A percentile compares a stretch with the other conserved stretches of the same genome.
Evolutionary conservation across 2,113 vertebrate species (phyloP).

Genomic region (Hippocampus zosterae): DNA sequence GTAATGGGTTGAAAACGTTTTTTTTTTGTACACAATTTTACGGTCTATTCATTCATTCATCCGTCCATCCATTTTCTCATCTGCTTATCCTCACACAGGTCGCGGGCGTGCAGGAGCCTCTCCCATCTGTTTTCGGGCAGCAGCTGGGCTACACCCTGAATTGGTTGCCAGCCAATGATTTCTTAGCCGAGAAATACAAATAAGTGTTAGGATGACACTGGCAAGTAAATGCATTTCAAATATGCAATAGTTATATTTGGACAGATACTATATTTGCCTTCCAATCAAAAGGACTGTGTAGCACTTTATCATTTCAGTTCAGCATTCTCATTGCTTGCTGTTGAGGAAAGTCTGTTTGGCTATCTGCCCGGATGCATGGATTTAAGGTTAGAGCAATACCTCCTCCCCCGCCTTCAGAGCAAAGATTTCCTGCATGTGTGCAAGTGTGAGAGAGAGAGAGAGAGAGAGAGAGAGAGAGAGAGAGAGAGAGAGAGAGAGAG

Average conservation of each 20-base stretch:
- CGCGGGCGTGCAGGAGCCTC: too few species aligned
- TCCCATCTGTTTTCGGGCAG: too few species aligned
- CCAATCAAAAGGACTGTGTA: constrained; percentile 59
- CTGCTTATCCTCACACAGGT: too few species aligned
- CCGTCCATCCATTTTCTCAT: too few species aligned
- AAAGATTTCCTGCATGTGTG: background rate
- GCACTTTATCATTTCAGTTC: constrained; percentile 44
- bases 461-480: constrained; percentile 20
- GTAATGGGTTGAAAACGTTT: constrained; percentile 24
- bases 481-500: constrained; percentile 20
- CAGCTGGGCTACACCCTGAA: too few species aligned
- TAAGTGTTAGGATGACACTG: background rate
- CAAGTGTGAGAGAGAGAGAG: constrained; percentile 9
- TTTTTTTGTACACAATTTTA: background rate
- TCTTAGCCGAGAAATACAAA: background rate
- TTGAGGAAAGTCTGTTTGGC: constrained; percentile 59
- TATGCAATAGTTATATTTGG: constrained; percentile 19
- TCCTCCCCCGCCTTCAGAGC: constrained; percentile 28
- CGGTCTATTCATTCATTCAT: too few species aligned
- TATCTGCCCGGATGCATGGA: constrained; percentile 63
- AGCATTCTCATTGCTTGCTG: constrained; percentile 40
- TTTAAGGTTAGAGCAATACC: constrained; percentile 45
- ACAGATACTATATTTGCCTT: constrained; percentile 38
- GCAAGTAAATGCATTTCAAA: background rate
- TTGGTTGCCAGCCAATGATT: background rate